These are phyloP conservation scores for Madoqua kirkii DNA, from an alignment of 2,113 vertebrate species.

Conservation along the genomic window DNA sequence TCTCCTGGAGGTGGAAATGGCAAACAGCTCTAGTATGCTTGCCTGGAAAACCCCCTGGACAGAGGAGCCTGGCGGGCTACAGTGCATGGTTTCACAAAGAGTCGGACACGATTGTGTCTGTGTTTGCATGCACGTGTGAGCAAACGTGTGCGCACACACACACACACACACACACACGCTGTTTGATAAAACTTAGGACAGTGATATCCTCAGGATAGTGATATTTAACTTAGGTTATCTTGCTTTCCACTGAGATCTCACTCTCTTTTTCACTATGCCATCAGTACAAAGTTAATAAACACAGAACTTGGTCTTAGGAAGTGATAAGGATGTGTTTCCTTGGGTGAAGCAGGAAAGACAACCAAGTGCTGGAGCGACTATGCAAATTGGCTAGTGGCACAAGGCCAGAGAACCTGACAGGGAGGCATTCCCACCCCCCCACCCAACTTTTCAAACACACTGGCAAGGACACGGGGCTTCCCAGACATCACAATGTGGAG, in stretches of 20 bases:
- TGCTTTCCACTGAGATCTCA: neutral
- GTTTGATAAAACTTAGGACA: neutral
- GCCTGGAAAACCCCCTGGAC: neutral
- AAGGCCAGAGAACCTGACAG: no score
- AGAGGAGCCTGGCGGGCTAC: neutral
- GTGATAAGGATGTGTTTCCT: neutral
- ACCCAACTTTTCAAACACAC: neutral
- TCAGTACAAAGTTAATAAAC: neutral
- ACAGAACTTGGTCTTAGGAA: neutral
- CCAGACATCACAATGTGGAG: neutral
- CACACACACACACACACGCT: no score
- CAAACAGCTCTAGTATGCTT: neutral
- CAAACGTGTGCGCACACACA: rapidly evolving
- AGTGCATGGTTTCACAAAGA: neutral
- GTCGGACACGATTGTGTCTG: neutral
- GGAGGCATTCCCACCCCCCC: rapidly evolving
- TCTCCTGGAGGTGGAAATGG: neutral
- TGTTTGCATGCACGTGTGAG: rapidly evolving
- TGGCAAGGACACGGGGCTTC: neutral
- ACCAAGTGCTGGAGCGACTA: neutral
- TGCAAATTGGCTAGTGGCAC: rapidly evolving
- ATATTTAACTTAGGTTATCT: neutral
- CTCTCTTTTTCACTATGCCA: neutral
- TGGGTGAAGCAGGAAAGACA: neutral
- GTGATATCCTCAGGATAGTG: neutral